Percentiles rank a stretch among this genome's conserved stretches.
Conservation (phyloP, 2,888 invertebrate genomes). For the Phyto melanocephala region DNA sequence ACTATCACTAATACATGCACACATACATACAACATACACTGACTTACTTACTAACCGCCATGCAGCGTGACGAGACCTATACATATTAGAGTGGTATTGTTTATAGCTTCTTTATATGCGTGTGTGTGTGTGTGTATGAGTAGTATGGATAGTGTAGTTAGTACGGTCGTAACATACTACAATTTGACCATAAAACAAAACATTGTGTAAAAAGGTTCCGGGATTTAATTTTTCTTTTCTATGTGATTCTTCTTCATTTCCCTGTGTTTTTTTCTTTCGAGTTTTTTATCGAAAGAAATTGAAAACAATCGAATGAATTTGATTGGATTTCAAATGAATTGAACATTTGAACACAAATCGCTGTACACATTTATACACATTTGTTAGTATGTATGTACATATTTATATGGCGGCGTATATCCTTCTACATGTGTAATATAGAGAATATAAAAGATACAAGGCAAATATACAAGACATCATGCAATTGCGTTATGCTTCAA, state of each 20-base stretch:
- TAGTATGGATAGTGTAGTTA: background rate
- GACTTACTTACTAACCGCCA: background rate
- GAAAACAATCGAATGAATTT: constrained; percentile 68
- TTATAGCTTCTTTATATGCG: background rate
- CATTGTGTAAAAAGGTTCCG: constrained; percentile 64
- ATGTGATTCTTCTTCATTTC: background rate
- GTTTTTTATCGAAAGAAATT: constrained; percentile 66
- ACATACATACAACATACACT: background rate
- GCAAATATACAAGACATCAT: constrained; percentile 56
- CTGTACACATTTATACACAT: background rate
- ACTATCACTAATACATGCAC: background rate
- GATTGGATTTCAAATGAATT: constrained; percentile 66
- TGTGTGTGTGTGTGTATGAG: background rate
- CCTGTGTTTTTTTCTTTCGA: background rate
- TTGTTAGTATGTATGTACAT: background rate
- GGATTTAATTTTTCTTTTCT: constrained; percentile 29
- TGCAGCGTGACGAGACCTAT: constrained; percentile 8
- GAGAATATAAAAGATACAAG: constrained; percentile 40
- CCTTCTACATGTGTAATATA: constrained; percentile 26
- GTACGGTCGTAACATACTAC: constrained; percentile 40
- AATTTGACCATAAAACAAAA: constrained; percentile 64
- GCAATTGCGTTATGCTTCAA: constrained; percentile 63
- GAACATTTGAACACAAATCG: constrained; percentile 59
- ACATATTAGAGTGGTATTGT: background rate
- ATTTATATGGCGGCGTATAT: background rate